Conservation (phyloP, 2,888 invertebrate genomes). For the Nezara viridula region DNA sequence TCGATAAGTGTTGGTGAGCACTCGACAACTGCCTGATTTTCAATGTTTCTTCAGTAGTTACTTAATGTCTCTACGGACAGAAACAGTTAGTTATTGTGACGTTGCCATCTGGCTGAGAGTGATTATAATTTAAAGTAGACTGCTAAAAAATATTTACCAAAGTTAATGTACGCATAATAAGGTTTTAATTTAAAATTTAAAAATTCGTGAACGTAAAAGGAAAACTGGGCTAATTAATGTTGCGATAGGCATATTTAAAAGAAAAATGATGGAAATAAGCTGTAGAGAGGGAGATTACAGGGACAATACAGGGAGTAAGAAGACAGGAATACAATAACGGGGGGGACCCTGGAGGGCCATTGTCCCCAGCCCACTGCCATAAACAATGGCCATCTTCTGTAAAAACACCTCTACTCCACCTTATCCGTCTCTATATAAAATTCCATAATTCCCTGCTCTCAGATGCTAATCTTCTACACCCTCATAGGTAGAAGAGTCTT, state of each 20-base stretch:
- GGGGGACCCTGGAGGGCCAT: not conserved
- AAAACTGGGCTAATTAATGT: not conserved
- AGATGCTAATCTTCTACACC: too few relatives aligned
- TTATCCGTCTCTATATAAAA: not conserved
- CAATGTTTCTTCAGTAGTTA: not conserved
- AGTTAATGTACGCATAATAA: too few relatives aligned
- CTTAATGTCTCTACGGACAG: not conserved
- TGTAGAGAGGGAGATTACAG: not conserved
- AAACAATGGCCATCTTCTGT: not conserved
- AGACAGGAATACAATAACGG: constrained; percentile 29
- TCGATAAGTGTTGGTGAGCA: not conserved
- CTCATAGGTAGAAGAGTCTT: not conserved
- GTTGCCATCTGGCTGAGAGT: not conserved
- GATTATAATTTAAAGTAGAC: not conserved
- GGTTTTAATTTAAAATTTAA: not conserved
- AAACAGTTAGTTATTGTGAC: not conserved
- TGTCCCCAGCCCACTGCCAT: not conserved
- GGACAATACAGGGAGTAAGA: constrained; percentile 7
- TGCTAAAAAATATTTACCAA: too few relatives aligned
- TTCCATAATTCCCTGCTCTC: not conserved
- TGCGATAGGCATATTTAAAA: not conserved
- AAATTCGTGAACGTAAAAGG: not conserved
- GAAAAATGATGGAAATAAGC: constrained; percentile 2
- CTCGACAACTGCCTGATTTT: not conserved
- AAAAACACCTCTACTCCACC: not conserved